Evolutionary conservation across 2,113 vertebrate species (phyloP), one percentile per base, ranked within the genome.

Genomic region (Nerophis lumbriciformis): DNA sequence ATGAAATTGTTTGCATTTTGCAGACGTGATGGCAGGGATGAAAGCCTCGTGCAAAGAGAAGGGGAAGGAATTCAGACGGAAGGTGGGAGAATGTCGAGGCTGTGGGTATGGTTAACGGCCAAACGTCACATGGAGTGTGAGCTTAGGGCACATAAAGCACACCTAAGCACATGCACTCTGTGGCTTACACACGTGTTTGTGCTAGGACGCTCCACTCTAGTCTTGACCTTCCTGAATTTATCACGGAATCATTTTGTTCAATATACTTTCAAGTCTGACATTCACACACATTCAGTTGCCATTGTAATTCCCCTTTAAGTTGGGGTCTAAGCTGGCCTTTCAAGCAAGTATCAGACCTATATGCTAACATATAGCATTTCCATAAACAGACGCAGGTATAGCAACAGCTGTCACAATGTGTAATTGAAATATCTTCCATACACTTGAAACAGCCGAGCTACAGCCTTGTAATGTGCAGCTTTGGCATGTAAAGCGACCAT

Each of bases 21-120:
- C 42, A 80, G 65, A 76, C 61, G 54, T 7, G 51, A 63, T 66
- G 68, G 38, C 14, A 9, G 62, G 56, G 69, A 72, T 77, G 58
- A 75, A 74, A 63, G 73, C 63, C 73, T 57, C 80, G 77, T 76
- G 73, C 58, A 75, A 74, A 80, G 68, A 81, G 68, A 71, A 58
- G 72, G 72, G 74, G 64, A 71, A 48, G 36, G 47, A 79, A 28
- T 28, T 28, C 28, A 28, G 59, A 68, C 47, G 35, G 66, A 75
- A 66, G 52, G 54, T 71, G 39, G 39, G 60, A 66, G 64, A 78
- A 39, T 60, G 42, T 48, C 64, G 58, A 61, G 36, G 71, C 38
- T 60, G 68, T 65, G 60, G 39, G 37, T 64, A 38, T 10, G 36
- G 63, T 66, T 77, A 68, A 66, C 55, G 54, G 69, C 36, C 69